These are phyloP conservation scores for Hexactinellida sp. DNA, from an alignment of 37 sponge, comb jelly and placozoan species.

Conservation along the genomic window DNA sequence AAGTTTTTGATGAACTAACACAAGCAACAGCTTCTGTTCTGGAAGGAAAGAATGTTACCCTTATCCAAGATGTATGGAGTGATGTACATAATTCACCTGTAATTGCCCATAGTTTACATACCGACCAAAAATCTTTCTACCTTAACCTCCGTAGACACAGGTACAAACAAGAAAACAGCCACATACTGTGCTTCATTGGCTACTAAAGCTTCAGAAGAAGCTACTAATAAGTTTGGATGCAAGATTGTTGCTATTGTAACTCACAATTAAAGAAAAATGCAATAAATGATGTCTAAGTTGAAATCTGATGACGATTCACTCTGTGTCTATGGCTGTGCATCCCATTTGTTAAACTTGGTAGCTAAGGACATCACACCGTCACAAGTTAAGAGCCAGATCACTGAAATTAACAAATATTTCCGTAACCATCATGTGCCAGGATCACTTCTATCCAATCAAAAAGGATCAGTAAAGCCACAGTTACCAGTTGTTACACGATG, in stretches of 20 bases:
- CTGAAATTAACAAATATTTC: slow-evolving; percentile 4
- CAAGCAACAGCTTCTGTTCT: neutral
- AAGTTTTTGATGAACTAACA: neutral
- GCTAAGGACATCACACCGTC: slow-evolving; percentile 6
- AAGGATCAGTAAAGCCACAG: slow-evolving; percentile 10
- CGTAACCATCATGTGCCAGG: neutral
- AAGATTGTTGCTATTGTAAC: neutral
- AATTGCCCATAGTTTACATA: neutral
- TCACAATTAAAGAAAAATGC: neutral
- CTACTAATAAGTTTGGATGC: neutral
- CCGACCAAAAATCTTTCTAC: neutral
- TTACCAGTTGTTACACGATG: slow-evolving; percentile 7
- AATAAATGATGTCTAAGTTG: neutral
- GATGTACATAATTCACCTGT: neutral
- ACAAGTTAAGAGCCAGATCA: neutral
- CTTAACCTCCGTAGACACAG: neutral
- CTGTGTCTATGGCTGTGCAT: neutral
- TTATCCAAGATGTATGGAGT: neutral
- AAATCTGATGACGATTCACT: neutral
- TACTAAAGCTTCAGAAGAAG: neutral
- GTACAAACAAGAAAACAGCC: neutral
- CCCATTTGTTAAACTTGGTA: neutral
- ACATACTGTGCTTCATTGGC: too few relatives aligned
- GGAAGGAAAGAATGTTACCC: neutral
- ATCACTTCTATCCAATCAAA: neutral